Conservation (phyloP, 2,888 invertebrate genomes). For the Drosophila mayaguana region DNA sequence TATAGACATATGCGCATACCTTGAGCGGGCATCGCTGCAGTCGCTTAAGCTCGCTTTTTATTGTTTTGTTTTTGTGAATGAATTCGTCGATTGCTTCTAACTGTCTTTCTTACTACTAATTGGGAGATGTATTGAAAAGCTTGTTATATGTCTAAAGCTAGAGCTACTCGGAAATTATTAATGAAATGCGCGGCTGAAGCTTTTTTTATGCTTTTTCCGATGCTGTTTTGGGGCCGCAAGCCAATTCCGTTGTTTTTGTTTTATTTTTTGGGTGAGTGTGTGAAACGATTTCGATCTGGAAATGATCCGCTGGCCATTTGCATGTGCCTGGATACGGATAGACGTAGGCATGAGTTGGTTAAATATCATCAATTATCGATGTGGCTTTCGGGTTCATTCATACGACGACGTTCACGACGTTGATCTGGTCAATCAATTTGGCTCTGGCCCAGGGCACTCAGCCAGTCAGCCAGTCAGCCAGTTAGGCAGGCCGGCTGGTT, state of each 20-base stretch:
- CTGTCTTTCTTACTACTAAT: slow-evolving; percentile 58
- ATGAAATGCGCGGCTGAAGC: slow-evolving; percentile 49
- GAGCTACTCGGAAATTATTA: slow-evolving; percentile 61
- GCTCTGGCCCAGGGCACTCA: slow-evolving; percentile 46
- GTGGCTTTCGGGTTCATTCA: slow-evolving; percentile 70
- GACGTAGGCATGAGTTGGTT: slow-evolving; percentile 30
- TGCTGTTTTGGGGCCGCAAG: slow-evolving; percentile 43
- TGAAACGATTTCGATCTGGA: slow-evolving; percentile 60
- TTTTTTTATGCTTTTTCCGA: slow-evolving; percentile 21
- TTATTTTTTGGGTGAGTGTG: slow-evolving; percentile 55
- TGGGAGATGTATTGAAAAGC: slow-evolving; percentile 36
- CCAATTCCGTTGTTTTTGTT: slow-evolving; percentile 20
- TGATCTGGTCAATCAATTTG: slow-evolving; percentile 77
- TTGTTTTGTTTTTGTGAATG: slow-evolving; percentile 51
- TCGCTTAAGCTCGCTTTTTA: background rate
- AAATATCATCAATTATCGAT: slow-evolving; percentile 74
- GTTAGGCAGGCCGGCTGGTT: background rate
- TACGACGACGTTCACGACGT: slow-evolving; percentile 45
- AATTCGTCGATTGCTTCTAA: slow-evolving; percentile 62
- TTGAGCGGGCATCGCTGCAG: background rate
- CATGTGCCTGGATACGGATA: slow-evolving; percentile 39
- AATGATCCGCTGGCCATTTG: slow-evolving; percentile 57
- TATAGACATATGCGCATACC: too few relatives aligned
- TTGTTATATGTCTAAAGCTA: slow-evolving; percentile 16
- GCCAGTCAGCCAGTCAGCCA: background rate